phyloP scores from a whole-genome alignment of 2,113 vertebrate species.

The Gallinago undulata region DNA sequence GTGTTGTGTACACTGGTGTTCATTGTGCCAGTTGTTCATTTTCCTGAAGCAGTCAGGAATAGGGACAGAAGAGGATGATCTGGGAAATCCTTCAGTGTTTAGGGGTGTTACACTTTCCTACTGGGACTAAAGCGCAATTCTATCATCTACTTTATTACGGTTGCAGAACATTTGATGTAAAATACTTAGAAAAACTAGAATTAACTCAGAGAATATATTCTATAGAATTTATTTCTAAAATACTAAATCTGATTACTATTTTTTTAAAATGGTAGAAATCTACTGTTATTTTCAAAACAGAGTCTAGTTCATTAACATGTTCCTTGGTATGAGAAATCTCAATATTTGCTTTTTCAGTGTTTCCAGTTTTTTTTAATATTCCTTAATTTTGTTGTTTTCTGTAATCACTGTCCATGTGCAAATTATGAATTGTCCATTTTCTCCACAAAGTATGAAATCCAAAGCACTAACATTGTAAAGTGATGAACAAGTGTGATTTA shows the following conservation, averaged over 20 bases:
- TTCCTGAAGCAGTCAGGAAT: background rate
- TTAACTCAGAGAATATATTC: slow-evolving; percentile 61
- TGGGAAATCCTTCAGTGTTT: background rate
- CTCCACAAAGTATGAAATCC: background rate
- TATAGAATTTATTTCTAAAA: slow-evolving; percentile 63
- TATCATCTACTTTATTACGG: background rate
- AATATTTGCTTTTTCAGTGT: background rate
- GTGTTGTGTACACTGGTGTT: background rate
- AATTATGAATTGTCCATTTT: background rate
- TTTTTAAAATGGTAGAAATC: slow-evolving; percentile 53
- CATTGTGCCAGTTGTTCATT: background rate
- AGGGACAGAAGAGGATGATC: background rate
- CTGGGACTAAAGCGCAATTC: background rate
- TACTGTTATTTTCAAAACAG: slow-evolving; percentile 44
- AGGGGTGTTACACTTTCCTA: background rate
- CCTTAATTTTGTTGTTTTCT: background rate
- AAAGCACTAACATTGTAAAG: background rate
- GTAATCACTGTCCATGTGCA: background rate
- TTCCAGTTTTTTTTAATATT: background rate
- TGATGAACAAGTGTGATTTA: background rate
- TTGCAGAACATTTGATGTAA: slow-evolving; percentile 32
- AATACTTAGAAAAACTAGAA: slow-evolving; percentile 45
- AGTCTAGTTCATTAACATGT: slow-evolving; percentile 4
- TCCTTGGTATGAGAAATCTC: background rate
- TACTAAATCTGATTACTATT: slow-evolving; percentile 54